Base-by-base conservation (phyloP, 1,140 invertebrate genomes). In the Piezodorus guildinii region DNA sequence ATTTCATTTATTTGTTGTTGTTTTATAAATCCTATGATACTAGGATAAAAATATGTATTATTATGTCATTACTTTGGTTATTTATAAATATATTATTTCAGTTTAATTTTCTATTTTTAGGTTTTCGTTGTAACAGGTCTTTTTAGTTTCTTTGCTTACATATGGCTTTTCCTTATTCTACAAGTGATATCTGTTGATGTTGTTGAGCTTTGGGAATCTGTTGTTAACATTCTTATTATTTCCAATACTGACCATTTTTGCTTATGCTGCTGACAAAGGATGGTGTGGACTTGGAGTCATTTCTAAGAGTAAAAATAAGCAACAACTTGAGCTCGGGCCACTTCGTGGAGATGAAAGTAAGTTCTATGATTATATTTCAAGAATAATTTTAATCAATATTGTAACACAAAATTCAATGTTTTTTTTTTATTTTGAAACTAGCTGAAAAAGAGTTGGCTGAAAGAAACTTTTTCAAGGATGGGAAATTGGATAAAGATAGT, bases 91-190 rank as follows among this genome's bases (percentile, higher is more conserved):
- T 10, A 39, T 30, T 39, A 39, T 39, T 10, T 39, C 12, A 39
- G 12, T 39, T 39, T 39, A 8, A 39, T 39, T 39, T 51, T 62
- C 65, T 68, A 64, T 44, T 69, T 68, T 14, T 65, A 77, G 74
- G 83, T 84, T 49, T 85, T 84, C 69, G 72, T 74, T 4, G 74
- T 83, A 6, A 83, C 82, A 0, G 73, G 76, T 2, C 70, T 79
- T 46, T 84, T 81, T 71, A 77, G 77, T 56, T 68, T 84, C 6
- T 79, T 84, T 65, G 83, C 84, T 0, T 85, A 85, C 72, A 70
- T 85, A n/a, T 85, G 84, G 84, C 73, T 85, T 10, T 72, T 82
- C 27, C 67, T 84, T 12, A 78, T 85, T 46, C 71, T 85, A 17
- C 67, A 80, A 16, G 73, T 70, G 9, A 67, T 72, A 16, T 73